Base-by-base conservation (phyloP, 2,888 invertebrate species). In the Xanthorhoe spadicearia region DNA sequence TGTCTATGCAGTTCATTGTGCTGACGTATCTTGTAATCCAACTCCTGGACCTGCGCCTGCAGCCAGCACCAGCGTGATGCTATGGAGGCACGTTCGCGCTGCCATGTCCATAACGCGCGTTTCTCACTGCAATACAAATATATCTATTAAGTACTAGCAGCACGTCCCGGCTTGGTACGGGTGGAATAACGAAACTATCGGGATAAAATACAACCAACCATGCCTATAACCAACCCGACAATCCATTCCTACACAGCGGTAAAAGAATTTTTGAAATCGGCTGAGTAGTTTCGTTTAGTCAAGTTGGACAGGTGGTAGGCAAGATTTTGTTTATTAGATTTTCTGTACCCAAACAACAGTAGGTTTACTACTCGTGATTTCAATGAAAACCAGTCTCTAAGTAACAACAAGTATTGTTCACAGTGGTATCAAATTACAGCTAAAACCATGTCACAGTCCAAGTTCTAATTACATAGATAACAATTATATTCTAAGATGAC, bases 61-160 rank as follows among this genome's bases (percentile, higher is more conserved):
- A 98, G 92, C 98, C 98, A 98, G 61, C 96, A 96, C 98, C 98
- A 98, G 54, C 97, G 95, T 4, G 97, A 94, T 0, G 97, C 98
- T 56, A 98, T 95, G 19, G 96, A 95, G 3, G 97, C 96, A 48
- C 98, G 95, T 67, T 97, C 95, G 68, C 95, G 94, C 59, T 96
- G 95, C 93, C 96, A 97, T 76, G 95, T 95, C 98, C 96, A 98
- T 78, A 96, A 95, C 68, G 96, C 97, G 79, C 96, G 95, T 89
- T 95, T 97, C 81, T 94, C 95, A 85, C 98, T 97, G 93, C 48
- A 59, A 61, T 32, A 32, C 32, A 32, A 32, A 32, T 7, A 32
- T n/a, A n/a, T n/a, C n/a, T n/a, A n/a, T n/a, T n/a, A n/a, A n/a
- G n/a, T n/a, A n/a, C n/a, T n/a, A n/a, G n/a, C n/a, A n/a, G n/a